Evolutionary conservation across 2,797 vertebrate genomes (phyloP).

Genomic region (Dallia pectoralis): DNA sequence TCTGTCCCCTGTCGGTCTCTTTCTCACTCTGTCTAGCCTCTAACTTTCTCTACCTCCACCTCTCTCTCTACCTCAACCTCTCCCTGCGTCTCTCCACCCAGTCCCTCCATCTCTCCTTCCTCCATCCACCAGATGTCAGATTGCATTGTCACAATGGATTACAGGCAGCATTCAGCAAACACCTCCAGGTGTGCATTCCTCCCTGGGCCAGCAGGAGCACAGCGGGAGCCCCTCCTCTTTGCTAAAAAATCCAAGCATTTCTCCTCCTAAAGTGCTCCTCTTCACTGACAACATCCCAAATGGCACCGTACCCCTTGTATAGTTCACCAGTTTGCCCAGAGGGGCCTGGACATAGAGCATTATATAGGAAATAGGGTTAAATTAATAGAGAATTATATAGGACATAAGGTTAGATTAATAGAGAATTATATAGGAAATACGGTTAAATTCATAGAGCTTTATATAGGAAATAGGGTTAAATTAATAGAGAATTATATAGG

Average conservation of each 20-base stretch:
- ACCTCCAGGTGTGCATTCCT: slow-evolving; percentile 79
- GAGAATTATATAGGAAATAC: no score
- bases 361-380: no score
- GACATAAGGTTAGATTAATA: no score
- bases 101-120: slow-evolving; percentile 29
- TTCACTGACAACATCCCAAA: slow-evolving; percentile 16
- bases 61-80: not conserved
- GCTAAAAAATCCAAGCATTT: slow-evolving; percentile 52
- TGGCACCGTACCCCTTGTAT: not conserved
- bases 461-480: no score
- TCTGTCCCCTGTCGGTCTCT: not conserved
- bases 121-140: slow-evolving; percentile 64
- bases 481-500: no score
- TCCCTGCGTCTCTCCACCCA: slow-evolving; percentile 36
- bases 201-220: slow-evolving; percentile 41
- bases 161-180: slow-evolving; percentile 68
- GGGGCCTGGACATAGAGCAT: not conserved
- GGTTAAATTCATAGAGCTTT: no score
- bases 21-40: slow-evolving; percentile 26
- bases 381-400: no score
- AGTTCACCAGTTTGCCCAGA: not conserved
- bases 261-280: not conserved
- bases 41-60: no score
- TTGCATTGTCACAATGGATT: slow-evolving; percentile 70
- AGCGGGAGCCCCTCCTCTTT: slow-evolving; percentile 55